Conservation (phyloP, 2,797 vertebrate species). For the Macropodus opercularis region DNA sequence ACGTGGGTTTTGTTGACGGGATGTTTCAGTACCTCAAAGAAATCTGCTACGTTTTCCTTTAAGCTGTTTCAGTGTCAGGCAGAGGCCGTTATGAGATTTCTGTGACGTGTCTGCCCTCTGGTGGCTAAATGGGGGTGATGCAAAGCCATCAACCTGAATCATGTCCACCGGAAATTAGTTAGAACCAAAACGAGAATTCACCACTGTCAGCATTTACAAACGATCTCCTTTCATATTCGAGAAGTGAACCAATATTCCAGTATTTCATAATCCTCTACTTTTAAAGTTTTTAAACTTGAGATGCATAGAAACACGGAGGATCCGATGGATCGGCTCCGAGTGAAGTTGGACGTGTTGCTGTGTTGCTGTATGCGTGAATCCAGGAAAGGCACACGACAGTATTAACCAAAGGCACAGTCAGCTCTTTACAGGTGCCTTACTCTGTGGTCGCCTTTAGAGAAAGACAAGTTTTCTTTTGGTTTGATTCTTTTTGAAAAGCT, state of each 20-base stretch:
- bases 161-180: slow-evolving; percentile 1
- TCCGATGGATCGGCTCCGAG: not conserved
- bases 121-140: slow-evolving; percentile 19
- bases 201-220: not conserved
- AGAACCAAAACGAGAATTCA: not conserved
- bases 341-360: not conserved
- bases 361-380: not conserved
- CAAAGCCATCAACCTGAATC: not conserved
- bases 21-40: slow-evolving; percentile 3
- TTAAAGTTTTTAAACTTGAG: not conserved
- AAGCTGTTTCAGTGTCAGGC: not conserved
- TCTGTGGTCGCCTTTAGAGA: slow-evolving; percentile 38
- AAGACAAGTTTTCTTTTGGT: slow-evolving; percentile 1
- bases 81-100: not conserved
- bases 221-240: not conserved
- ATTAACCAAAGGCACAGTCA: slow-evolving; percentile 70
- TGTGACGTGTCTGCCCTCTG: slow-evolving; percentile 41
- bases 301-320: not conserved
- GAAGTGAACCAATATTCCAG: not conserved
- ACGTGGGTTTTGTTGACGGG: slow-evolving; percentile 5
- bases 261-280: slow-evolving; percentile 9
- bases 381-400: slow-evolving; percentile 31
- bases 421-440: slow-evolving; percentile 70
- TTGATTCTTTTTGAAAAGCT: slow-evolving; percentile 11
- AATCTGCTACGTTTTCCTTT: not conserved